These are phyloP conservation scores for Neosalanx taihuensis DNA, from an alignment of 2,797 vertebrate species.

Conservation along the genomic window DNA sequence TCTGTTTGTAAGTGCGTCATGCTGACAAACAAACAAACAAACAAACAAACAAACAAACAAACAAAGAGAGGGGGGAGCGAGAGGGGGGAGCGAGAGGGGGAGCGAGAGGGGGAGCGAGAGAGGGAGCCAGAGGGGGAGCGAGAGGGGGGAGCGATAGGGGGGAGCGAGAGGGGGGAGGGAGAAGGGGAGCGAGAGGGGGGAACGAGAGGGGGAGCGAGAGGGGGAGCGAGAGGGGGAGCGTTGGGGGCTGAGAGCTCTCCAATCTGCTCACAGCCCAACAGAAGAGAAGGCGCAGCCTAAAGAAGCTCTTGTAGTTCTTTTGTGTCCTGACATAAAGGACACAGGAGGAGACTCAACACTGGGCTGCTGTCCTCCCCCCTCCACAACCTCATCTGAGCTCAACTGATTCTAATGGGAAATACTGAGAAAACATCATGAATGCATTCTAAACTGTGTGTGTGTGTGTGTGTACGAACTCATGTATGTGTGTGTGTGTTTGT, in stretches of 20 bases:
- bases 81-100: too few relatives aligned
- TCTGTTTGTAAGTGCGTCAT: too few relatives aligned
- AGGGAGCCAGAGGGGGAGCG: too few relatives aligned
- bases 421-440: slow-evolving; percentile 26
- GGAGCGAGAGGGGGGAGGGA: too few relatives aligned
- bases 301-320: slow-evolving; percentile 32
- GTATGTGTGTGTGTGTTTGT: slow-evolving; percentile 2
- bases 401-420: slow-evolving; percentile 22
- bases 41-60: too few relatives aligned
- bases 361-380: slow-evolving; percentile 3
- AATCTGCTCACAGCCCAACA: slow-evolving; percentile 9
- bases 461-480: not conserved
- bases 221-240: too few relatives aligned
- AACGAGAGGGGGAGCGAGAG: too few relatives aligned
- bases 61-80: too few relatives aligned
- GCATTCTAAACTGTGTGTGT: slow-evolving; percentile 7
- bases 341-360: slow-evolving; percentile 36
- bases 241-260: slow-evolving; percentile 2
- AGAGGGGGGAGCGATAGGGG: too few relatives aligned
- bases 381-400: not conserved
- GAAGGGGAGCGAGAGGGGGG: too few relatives aligned
- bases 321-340: slow-evolving; percentile 37
- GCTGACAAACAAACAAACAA: too few relatives aligned
- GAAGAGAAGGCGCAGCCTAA: slow-evolving; percentile 25
- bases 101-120: too few relatives aligned